Percentiles rank a stretch among this genome's conserved stretches.
phyloP scores from a whole-genome alignment of 2,888 invertebrate genomes.

The Drosophila infuscata region DNA sequence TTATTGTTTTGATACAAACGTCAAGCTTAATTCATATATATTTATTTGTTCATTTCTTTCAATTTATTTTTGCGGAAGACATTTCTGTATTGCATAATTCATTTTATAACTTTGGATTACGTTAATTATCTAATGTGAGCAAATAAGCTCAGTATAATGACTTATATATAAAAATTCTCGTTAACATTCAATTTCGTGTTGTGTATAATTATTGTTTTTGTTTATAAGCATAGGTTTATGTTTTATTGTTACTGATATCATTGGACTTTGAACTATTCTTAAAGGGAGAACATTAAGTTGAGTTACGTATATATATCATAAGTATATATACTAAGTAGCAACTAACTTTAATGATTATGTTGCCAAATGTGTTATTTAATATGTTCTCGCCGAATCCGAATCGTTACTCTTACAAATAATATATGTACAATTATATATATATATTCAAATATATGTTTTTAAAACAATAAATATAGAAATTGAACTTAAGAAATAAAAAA shows the following conservation, averaged over 20 bases:
- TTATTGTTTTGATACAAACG: conserved; percentile 38
- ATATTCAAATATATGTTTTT: background rate
- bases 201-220: conserved; percentile 58
- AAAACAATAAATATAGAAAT: background rate
- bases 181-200: conserved; percentile 55
- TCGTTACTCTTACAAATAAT: conserved; percentile 4
- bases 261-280: conserved; percentile 50
- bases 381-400: conserved; percentile 3
- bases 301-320: conserved; percentile 8
- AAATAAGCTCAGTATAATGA: conserved; percentile 62
- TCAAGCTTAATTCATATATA: conserved; percentile 41
- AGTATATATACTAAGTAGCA: conserved; percentile 12
- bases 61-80: conserved; percentile 58
- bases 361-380: conserved; percentile 13
- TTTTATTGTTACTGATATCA: conserved; percentile 51
- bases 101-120: conserved; percentile 54
- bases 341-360: conserved; percentile 1
- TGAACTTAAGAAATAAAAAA: background rate
- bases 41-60: conserved; percentile 33
- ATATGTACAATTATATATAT: background rate
- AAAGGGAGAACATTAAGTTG: conserved; percentile 31
- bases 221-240: conserved; percentile 33
- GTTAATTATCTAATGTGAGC: conserved; percentile 59
- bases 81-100: conserved; percentile 68
- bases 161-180: conserved; percentile 53